Evolutionary conservation across 2,797 vertebrate species (phyloP).

Genomic region (Aselliscus stoliczkanus): DNA sequence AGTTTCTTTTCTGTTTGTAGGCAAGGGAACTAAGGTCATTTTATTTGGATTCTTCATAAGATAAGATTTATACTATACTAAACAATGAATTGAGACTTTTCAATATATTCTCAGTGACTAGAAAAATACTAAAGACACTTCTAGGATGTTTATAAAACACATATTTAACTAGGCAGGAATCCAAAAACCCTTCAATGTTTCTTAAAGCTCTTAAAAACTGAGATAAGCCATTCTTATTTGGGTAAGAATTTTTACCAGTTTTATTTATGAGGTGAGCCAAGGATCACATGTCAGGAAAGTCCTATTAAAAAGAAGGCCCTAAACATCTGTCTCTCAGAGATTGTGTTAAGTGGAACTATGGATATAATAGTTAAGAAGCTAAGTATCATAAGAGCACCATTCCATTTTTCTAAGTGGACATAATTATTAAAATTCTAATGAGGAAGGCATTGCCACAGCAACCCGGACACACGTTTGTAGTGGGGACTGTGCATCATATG

Average conservation of each 20-base stretch:
- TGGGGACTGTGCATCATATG: no score
- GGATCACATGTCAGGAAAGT: not conserved
- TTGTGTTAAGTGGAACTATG: not conserved
- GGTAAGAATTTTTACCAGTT: not conserved
- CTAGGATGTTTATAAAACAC: not conserved
- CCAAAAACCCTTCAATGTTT: constrained; percentile 17
- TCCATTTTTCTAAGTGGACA: not conserved
- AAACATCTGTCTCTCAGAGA: not conserved
- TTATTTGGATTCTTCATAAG: not conserved
- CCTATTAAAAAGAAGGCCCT: not conserved
- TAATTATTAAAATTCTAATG: not conserved
- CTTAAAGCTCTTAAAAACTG: not conserved
- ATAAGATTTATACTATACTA: not conserved
- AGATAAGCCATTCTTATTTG: not conserved
- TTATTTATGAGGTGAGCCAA: not conserved
- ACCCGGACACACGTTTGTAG: no score
- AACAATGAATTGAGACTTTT: not conserved
- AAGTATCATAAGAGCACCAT: not conserved
- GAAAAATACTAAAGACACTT: not conserved
- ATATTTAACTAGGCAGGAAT: not conserved
- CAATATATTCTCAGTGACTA: not conserved
- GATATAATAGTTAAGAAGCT: not conserved
- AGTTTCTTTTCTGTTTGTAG: not conserved
- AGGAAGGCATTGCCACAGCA: no score
- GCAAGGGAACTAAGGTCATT: not conserved